phyloP scores from a whole-genome alignment of 2,797 vertebrate genomes.

The Sebastolobus alascanus region DNA sequence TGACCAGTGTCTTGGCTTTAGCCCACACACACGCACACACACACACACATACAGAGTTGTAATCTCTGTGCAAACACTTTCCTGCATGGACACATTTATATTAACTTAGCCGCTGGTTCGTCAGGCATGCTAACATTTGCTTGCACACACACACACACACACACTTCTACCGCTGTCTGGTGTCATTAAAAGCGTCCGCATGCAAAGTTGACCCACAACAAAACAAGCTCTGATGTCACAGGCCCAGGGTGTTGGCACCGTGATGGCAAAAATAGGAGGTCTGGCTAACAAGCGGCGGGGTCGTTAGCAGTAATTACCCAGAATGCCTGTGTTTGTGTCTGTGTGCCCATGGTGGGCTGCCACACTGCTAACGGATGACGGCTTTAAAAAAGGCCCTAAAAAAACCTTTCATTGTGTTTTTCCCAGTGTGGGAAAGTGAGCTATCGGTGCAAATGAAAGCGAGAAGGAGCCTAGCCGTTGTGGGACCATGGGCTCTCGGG shows the following conservation, averaged over 20 bases:
- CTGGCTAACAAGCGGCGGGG: conserved; percentile 78
- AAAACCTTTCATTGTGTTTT: conserved; percentile 77
- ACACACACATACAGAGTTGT: conserved; percentile 4
- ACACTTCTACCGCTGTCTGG: conserved; percentile 77
- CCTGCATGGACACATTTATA: conserved; percentile 33
- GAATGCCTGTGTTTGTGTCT: conserved; percentile 82
- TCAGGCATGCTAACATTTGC: conserved; percentile 57
- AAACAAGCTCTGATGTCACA: conserved; percentile 86
- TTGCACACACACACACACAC: conserved; percentile 43
- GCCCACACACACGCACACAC: not conserved
- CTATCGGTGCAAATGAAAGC: conserved; percentile 61
- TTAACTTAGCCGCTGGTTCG: conserved; percentile 44
- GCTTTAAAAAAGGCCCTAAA: conserved; percentile 74
- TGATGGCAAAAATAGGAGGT: conserved; percentile 78
- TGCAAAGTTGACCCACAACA: conserved; percentile 86
- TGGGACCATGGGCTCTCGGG: conserved; percentile 59
- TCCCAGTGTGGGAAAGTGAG: conserved; percentile 72
- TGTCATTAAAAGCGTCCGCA: conserved; percentile 81
- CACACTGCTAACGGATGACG: conserved; percentile 76
- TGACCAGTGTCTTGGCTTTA: conserved; percentile 59
- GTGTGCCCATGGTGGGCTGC: conserved; percentile 77
- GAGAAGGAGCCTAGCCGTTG: conserved; percentile 41
- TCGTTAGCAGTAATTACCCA: conserved; percentile 89
- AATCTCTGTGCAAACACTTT: conserved; percentile 22
- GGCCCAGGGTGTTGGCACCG: conserved; percentile 81